Evolutionary conservation across 2,888 invertebrate genomes (phyloP).

Genomic region (Hydraecia micacea): DNA sequence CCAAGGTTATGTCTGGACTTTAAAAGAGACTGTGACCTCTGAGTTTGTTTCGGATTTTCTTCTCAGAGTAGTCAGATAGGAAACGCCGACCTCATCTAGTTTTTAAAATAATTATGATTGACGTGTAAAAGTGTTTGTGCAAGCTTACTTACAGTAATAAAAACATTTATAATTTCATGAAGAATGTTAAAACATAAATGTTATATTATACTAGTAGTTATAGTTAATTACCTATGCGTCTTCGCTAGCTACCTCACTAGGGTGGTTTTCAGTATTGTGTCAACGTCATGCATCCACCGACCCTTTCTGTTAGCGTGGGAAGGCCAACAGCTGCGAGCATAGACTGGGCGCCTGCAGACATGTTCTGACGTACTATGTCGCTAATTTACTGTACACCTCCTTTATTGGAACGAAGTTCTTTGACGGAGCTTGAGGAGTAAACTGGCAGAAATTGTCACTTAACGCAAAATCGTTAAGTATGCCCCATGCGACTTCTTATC

Average conservation of each 20-base stretch:
- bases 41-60: no score
- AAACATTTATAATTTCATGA: not conserved
- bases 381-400: not conserved
- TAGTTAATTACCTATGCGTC: not conserved
- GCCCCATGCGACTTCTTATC: not conserved
- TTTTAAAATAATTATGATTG: no score
- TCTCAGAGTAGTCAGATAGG: no score
- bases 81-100: no score
- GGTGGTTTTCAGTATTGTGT: not conserved
- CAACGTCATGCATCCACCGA: not conserved
- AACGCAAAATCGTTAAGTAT: not conserved
- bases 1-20: no score
- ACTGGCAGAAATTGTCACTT: not conserved
- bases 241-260: not conserved
- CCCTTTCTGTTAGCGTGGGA: slow-evolving; percentile 12
- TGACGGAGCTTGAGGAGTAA: not conserved
- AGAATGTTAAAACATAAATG: not conserved
- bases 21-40: no score
- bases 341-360: not conserved
- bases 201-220: not conserved
- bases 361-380: not conserved
- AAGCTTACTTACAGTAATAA: no score
- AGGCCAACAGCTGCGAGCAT: slow-evolving; percentile 15
- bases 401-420: not conserved
- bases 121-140: no score